phyloP scores from a whole-genome alignment of 1,140 invertebrate genomes.

The Latrodectus geometricus region DNA sequence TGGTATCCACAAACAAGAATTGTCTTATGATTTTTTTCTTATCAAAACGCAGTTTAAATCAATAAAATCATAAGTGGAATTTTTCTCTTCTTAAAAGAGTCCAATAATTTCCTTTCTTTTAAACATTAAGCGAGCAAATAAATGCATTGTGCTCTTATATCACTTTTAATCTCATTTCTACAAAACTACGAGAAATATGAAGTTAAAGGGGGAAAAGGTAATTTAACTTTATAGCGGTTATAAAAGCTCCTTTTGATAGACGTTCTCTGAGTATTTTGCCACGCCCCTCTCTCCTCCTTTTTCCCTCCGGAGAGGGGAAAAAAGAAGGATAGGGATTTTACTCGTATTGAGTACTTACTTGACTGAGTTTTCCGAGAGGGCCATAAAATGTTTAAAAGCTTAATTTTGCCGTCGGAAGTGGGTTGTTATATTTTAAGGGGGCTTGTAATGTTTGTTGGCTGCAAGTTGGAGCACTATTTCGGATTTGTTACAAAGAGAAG shows the following conservation, averaged over 20 bases:
- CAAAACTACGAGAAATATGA: conserved; percentile 51
- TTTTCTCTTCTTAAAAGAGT: too few species aligned
- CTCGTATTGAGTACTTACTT: conserved; percentile 49
- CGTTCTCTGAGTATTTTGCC: conserved; percentile 40
- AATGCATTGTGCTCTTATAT: neutral
- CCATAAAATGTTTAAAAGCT: conserved; percentile 57
- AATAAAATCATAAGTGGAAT: too few species aligned
- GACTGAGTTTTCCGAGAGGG: conserved; percentile 23
- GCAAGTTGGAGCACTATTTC: conserved; percentile 28
- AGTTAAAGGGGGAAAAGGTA: conserved; percentile 48
- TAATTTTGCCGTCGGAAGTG: conserved; percentile 45
- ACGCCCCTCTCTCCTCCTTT: neutral
- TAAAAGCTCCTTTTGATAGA: conserved; percentile 56
- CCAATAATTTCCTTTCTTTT: too few species aligned
- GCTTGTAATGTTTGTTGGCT: conserved; percentile 50
- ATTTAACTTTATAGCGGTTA: conserved; percentile 59
- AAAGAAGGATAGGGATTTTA: conserved; percentile 28
- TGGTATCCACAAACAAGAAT: too few species aligned
- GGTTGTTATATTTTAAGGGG: conserved; percentile 57
- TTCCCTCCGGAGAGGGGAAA: neutral
- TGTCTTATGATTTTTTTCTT: too few species aligned
- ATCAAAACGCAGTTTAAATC: too few species aligned
- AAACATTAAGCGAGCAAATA: too few species aligned
- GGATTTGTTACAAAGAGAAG: conserved; percentile 30
- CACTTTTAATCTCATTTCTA: conserved; percentile 4